Evolutionary conservation across 2,888 invertebrate genomes (phyloP), one percentile per base, ranked within the genome.

Genomic region (Rosalia funebris): DNA sequence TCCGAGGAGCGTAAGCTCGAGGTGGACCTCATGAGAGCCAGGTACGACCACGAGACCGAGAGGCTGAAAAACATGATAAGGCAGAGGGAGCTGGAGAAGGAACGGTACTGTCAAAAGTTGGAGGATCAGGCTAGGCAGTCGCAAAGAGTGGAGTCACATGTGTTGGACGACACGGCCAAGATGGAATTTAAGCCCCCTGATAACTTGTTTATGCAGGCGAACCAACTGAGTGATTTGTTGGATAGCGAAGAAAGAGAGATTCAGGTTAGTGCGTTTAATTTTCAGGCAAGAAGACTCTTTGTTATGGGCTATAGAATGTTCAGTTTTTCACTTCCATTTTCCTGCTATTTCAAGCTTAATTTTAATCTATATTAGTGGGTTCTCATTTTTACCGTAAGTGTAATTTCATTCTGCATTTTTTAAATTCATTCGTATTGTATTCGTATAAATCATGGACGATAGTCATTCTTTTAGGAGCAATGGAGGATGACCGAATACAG

Each of bases 31-130:
- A 62, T 57, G 57, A 32, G 48, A 11, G 57, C 53, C 2, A 42
- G 42, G 34, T 62, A 57, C 11, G 62, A 62, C n/a, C 47, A 62
- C 20, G 62, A 62, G 17, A 62, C 62, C 9, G 57, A 57, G 9
- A 50, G 62, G 3, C 41, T 62, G 7, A 62, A 57, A 16, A 32
- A 57, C 9, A 62, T 62, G 48, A 62, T 62, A 42, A 2, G 62
- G 37, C 62, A 62, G 31, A 32, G 62, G 5, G 62, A 62, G 41
- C 9, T 57, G 39, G 57, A 62, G 17, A 62, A 54, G 32, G 56
- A 60, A n/a, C 42, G 60, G 31, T 60, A 55, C 39, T 56, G 56
- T 7, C 47, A 48, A 44, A 55, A 55, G 19, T 11, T 52, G 32
- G 41, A 52, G 9, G 17, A 52, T 0, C 16, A 31, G 1, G 16